These are phyloP conservation scores for Ashinkailepas kermadecensis DNA, from an alignment of 2,888 invertebrate genomes.

Conservation along the genomic window DNA sequence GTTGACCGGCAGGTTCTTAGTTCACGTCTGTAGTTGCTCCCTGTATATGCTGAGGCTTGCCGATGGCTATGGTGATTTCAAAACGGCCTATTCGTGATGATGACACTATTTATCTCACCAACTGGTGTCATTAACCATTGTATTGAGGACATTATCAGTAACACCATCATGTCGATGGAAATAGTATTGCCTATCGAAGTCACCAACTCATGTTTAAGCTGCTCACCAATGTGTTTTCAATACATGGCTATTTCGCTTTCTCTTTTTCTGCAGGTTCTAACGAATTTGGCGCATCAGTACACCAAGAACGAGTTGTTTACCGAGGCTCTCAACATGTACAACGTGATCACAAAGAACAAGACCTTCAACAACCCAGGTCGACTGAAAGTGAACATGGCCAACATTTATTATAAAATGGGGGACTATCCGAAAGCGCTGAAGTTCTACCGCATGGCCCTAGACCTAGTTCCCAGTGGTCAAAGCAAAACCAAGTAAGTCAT, in stretches of 20 bases:
- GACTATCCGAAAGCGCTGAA: conserved; percentile 91
- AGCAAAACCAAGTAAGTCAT: conserved; percentile 69
- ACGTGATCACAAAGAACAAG: conserved; percentile 56
- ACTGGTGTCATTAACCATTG: no score
- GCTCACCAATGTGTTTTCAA: no score
- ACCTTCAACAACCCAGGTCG: conserved; percentile 89
- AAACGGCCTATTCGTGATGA: no score
- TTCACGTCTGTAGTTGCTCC: no score
- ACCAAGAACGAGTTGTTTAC: conserved; percentile 88
- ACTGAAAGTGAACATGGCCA: conserved; percentile 95
- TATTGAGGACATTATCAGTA: no score
- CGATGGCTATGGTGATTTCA: no score
- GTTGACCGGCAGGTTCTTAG: no score
- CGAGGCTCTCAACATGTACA: conserved; percentile 80
- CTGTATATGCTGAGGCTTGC: no score
- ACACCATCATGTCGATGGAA: no score
- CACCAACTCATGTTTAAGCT: no score
- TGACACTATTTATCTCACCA: no score
- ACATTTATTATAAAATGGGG: conserved; percentile 91
- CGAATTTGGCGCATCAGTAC: conserved; percentile 93
- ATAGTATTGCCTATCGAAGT: no score
- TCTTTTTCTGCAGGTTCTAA: conserved; percentile 62
- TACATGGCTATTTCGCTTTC: conserved; percentile 1
- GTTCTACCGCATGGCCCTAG: conserved; percentile 96
- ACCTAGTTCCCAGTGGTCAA: conserved; percentile 84